These are phyloP conservation scores for Macquaria australasica DNA, from an alignment of 2,113 vertebrate genomes.

Conservation along the genomic window DNA sequence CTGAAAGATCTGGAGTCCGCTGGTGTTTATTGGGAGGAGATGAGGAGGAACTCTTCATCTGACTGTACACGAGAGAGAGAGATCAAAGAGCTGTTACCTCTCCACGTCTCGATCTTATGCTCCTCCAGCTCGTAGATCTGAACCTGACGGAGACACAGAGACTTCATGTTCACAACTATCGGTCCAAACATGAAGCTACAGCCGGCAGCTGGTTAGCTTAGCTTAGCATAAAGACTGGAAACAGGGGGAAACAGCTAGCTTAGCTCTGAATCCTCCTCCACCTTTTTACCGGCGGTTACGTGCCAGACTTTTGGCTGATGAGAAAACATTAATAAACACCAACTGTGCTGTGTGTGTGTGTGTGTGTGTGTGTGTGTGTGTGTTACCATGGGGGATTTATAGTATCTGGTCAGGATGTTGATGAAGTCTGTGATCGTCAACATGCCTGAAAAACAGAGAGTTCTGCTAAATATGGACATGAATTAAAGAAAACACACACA, in stretches of 20 bases:
- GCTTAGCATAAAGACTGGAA: no score
- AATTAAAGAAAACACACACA: conserved; percentile 13
- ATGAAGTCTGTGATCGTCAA: conserved; percentile 99
- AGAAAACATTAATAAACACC: no score
- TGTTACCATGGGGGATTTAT: conserved; percentile 95
- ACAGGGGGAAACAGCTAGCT: no score
- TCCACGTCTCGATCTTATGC: conserved; percentile 98
- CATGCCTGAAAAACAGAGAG: conserved; percentile 87
- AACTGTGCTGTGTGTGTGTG: neutral
- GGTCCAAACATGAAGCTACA: neutral
- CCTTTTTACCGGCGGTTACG: no score
- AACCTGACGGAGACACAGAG: conserved; percentile 84
- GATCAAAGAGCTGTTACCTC: conserved; percentile 82
- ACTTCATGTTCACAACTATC: neutral
- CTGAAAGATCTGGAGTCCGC: no score
- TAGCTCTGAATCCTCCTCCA: no score
- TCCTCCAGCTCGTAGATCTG: conserved; percentile 99
- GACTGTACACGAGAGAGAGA: no score
- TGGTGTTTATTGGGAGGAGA: no score
- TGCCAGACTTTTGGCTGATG: no score
- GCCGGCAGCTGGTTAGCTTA: no score
- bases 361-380: conserved; percentile 45
- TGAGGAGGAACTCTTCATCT: no score
- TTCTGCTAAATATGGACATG: neutral
- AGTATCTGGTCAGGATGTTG: conserved; percentile 98